Conservation (phyloP, 2,888 invertebrate genomes). For the Sinhomidia bicolor region DNA sequence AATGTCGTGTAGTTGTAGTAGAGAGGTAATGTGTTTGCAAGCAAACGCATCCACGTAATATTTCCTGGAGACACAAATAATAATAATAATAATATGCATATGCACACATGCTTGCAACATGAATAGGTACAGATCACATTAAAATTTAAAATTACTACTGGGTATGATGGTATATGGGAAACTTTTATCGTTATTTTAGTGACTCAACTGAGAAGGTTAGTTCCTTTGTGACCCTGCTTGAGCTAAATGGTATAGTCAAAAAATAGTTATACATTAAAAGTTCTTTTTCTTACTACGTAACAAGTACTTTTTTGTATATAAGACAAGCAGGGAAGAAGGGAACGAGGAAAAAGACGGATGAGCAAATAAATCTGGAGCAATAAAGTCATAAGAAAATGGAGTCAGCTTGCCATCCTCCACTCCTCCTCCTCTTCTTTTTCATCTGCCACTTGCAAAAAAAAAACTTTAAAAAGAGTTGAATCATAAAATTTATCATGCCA, state of each 20-base stretch:
- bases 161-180: neutral
- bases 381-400: slow-evolving; percentile 46
- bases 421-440: neutral
- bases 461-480: neutral
- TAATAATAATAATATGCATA: too few relatives aligned
- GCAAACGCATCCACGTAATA: too few relatives aligned
- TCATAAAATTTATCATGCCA: slow-evolving; percentile 41
- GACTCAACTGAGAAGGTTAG: neutral
- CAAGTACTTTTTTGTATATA: too few relatives aligned
- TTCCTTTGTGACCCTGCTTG: neutral
- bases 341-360: slow-evolving; percentile 26
- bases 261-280: too few relatives aligned
- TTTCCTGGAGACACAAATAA: too few relatives aligned
- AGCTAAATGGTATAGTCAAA: too few relatives aligned
- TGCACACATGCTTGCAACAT: too few relatives aligned
- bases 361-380: slow-evolving; percentile 52
- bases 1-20: too few relatives aligned
- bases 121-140: slow-evolving; percentile 13
- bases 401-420: slow-evolving; percentile 29
- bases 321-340: neutral
- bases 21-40: neutral
- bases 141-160: slow-evolving; percentile 3
- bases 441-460: neutral
- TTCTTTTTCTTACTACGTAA: too few relatives aligned
- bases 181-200: slow-evolving; percentile 29